Evolutionary conservation across 1,140 invertebrate species (phyloP).

Genomic region (Drosophila malerkotliana): DNA sequence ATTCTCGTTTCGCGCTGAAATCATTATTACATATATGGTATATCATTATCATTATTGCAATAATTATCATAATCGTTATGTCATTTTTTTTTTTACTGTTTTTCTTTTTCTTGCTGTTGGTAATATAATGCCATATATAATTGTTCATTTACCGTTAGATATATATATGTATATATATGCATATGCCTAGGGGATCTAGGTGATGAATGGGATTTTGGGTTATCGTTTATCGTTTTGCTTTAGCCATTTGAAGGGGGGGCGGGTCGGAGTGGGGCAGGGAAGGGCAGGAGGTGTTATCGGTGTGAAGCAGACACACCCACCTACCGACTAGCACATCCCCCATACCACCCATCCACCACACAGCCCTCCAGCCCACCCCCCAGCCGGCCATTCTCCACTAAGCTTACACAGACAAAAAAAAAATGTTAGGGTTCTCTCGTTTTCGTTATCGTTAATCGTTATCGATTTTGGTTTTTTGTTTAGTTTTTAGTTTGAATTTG

Average conservation of each 20-base stretch:
- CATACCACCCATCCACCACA: too few relatives aligned
- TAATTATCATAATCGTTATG: constrained; percentile 49
- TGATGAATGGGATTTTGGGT: constrained; percentile 33
- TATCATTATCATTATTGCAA: constrained; percentile 56
- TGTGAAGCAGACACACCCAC: not conserved
- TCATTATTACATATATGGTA: constrained; percentile 53
- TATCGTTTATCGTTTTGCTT: constrained; percentile 28
- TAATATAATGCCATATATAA: constrained; percentile 76
- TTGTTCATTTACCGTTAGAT: constrained; percentile 53
- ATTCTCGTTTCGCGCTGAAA: constrained; percentile 50
- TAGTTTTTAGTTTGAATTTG: constrained; percentile 71
- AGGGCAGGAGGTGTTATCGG: not conserved
- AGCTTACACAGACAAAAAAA: constrained; percentile 69
- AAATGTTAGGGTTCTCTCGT: constrained; percentile 10
- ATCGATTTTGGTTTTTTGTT: constrained; percentile 33
- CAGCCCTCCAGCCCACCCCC: not conserved
- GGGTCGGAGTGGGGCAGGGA: not conserved
- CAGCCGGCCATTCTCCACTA: constrained; percentile 35
- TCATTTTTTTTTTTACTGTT: constrained; percentile 37
- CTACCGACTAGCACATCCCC: too few relatives aligned
- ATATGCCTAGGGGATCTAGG: constrained; percentile 57
- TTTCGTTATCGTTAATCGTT: constrained; percentile 1
- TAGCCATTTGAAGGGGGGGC: constrained; percentile 4
- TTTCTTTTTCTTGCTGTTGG: constrained; percentile 40
- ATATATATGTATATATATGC: constrained; percentile 49